Percentiles rank a stretch among this genome's conserved stretches.
phyloP scores from a whole-genome alignment of 2,113 vertebrate genomes.

The Scomber japonicus region DNA sequence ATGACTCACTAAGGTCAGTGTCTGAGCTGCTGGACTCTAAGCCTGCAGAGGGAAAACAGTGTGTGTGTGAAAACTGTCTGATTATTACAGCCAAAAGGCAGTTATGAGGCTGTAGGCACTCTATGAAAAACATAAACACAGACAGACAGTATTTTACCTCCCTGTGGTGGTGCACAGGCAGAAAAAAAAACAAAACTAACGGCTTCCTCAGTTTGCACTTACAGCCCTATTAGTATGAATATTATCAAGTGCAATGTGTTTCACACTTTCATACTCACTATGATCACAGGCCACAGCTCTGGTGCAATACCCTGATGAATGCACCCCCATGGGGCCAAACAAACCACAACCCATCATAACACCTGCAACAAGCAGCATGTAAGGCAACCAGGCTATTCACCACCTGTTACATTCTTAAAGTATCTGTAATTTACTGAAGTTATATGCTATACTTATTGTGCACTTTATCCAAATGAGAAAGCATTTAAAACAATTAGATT shows the following conservation, averaged over 20 bases:
- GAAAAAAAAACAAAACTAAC: neutral
- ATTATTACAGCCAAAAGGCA: conserved; percentile 40
- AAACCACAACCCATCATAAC: conserved; percentile 78
- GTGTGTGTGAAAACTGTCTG: conserved; percentile 49
- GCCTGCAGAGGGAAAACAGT: conserved; percentile 47
- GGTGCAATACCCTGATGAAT: conserved; percentile 76
- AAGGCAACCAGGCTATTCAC: conserved; percentile 13
- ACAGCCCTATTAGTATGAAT: conserved; percentile 28
- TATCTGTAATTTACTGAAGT: conserved; percentile 56
- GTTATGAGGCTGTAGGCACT: conserved; percentile 30
- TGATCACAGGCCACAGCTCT: conserved; percentile 53
- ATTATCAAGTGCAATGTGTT: conserved; percentile 44
- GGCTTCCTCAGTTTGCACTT: conserved; percentile 33
- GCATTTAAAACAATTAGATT: neutral
- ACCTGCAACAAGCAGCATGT: conserved; percentile 67
- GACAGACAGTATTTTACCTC: conserved; percentile 15
- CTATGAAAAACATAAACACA: conserved; percentile 58
- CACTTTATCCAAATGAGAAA: neutral
- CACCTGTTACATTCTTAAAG: conserved; percentile 79
- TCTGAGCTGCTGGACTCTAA: conserved; percentile 42
- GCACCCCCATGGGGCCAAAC: conserved; percentile 46
- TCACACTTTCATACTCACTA: conserved; percentile 40
- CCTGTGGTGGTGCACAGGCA: conserved; percentile 12
- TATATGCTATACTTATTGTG: conserved; percentile 28
- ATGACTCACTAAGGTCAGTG: conserved; percentile 67